Evolutionary conservation across 2,888 invertebrate species (phyloP).

Genomic region (Neoscelio sp.): DNA sequence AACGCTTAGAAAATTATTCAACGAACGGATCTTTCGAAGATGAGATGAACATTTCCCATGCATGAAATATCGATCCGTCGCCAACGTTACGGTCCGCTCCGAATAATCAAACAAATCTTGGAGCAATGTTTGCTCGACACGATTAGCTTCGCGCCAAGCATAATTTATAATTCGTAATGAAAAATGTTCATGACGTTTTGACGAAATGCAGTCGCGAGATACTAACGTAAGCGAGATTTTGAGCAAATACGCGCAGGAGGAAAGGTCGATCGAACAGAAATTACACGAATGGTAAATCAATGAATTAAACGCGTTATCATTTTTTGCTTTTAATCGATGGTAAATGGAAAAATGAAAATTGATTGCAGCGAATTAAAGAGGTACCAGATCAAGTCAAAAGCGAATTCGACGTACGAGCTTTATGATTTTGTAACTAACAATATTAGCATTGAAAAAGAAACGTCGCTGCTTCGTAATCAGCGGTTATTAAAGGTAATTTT

Average conservation of each 20-base stretch:
- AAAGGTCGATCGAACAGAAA: constrained; percentile 69
- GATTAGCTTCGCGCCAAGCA: background rate
- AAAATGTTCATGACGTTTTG: no score
- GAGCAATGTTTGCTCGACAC: constrained; percentile 9
- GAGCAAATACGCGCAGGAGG: constrained; percentile 64
- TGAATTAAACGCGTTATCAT: no score
- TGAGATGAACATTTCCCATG: background rate
- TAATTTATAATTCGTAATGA: background rate
- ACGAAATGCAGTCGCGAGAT: constrained; percentile 48
- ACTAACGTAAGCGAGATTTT: constrained; percentile 49
- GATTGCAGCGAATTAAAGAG: constrained; percentile 67
- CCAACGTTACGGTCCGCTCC: constrained; percentile 34
- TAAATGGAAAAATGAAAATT: background rate
- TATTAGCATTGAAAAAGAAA: constrained; percentile 70
- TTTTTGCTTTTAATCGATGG: constrained; percentile 31
- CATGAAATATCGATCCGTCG: constrained; percentile 48
- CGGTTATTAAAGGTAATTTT: constrained; percentile 77
- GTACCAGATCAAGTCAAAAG: constrained; percentile 49
- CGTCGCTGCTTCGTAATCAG: constrained; percentile 75
- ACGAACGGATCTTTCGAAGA: no score
- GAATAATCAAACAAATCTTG: constrained; percentile 37
- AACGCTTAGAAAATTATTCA: no score
- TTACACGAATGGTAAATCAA: constrained; percentile 74
- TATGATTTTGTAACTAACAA: constrained; percentile 51
- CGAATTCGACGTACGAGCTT: constrained; percentile 32